Base-by-base conservation (phyloP, 2,888 invertebrate genomes). In the Drosophila histrio region DNA sequence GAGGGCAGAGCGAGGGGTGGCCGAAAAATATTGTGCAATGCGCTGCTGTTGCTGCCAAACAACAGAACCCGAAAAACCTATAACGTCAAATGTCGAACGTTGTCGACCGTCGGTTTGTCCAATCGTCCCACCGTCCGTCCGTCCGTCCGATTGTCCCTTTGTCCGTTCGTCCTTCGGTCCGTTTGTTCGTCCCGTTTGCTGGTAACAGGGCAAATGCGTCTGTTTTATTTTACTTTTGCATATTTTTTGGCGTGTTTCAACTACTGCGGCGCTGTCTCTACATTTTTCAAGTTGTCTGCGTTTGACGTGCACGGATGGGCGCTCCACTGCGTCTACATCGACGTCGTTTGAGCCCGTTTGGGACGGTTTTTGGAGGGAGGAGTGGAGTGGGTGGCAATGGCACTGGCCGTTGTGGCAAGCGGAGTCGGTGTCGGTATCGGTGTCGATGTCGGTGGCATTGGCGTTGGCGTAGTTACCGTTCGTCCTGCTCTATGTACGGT, bases 201-300 rank as follows among this genome's bases (percentile, higher is more conserved):
- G 58, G 58, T 44, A 56, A 36, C 66, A 53, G 54, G 57, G 63
- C 75, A 56, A 72, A 75, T 71, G 87, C 73, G 87, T 88, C 89
- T 84, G 88, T 88, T 84, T 89, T 88, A 84, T 88, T 84, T 84
- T 78, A 81, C 89, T 88, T 84, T 84, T 89, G 84, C 84, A 88
- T 84, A 88, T 87, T 84, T 84, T 84, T 88, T 89, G 88, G 84
- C 84, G 89, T 88, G 79, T 84, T 84, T 88, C 88, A 78, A 87
- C 84, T 85, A 73, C 87, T 86, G 78, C 84, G 70, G 69, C 79
- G 85, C 87, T 88, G 89, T 83, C 89, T 83, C 85, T 88, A 87
- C 89, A 83, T 83, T 83, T 84, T 84, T 87, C 89, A 87, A 88
- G 89, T 88, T 84, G 83, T 84, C 83, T 88, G 83, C 89, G 81